Evolutionary conservation across 2,113 vertebrate species (phyloP), one percentile per base, ranked within the genome.

Genomic region (Oreochromis tanganicae): DNA sequence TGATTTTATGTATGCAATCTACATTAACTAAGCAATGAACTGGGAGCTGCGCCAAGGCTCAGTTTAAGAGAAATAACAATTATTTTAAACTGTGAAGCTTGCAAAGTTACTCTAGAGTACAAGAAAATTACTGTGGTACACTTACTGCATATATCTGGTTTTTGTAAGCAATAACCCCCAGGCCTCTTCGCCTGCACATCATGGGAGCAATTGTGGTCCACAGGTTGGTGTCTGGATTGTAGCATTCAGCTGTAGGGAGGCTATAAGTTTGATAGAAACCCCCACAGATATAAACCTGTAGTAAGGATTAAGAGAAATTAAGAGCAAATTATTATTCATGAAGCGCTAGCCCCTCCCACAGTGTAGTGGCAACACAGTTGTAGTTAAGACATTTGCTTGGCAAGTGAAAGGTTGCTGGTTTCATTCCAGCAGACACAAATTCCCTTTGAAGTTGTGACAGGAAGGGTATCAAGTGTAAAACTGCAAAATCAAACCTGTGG

Each of bases 111-210:
- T 73, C 38, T 46, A 24, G 68, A 73, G 13, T 27, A 43, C 13
- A 43, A 73, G 24, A 73, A 27, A 27, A 73, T 73, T 73, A 73
- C 68, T 73, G 68, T 27, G 38, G 21, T 43, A 46, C 34, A 86
- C 82, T 82, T 85, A 90, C 89, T n/a, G 78, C 90, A 87, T 80
- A 91, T 52, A 91, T 82, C 7, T 0, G 4, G 4, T 14, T 73
- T 61, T 4, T 61, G 36, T 56, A 91, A 73, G 85, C 83, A 54
- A n/a, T 19, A 4, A 89, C 61, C 6, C 90, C 80, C 4, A 87
- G 54, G 21, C 71, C 83, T 8, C 21, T 56, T 13, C 85, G 80
- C 4, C 4, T 5, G 17, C 0, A 55, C 21, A 4, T 75, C 88
- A 89, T 91, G 7, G n/a, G 4, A n/a, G 21, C 1, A 5, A 87